Evolutionary conservation across 2,888 invertebrate species (phyloP), one percentile per base, ranked within the genome.

Genomic region (Polydrusus tereticollis): DNA sequence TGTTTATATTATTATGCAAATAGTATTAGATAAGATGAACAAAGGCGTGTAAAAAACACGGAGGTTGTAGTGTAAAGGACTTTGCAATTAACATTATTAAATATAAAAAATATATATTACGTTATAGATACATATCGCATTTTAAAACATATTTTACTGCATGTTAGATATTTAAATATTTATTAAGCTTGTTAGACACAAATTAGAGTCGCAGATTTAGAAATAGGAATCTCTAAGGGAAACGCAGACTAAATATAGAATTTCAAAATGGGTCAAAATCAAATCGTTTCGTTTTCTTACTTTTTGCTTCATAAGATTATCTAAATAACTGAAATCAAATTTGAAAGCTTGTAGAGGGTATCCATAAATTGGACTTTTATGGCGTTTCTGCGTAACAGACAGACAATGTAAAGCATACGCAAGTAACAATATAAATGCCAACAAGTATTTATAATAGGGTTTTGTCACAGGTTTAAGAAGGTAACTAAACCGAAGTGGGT

Each of bases 141-240:
- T 41, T 26, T 16, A 36, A 41, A 18, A 26, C 16, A 50, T 33
- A 23, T 36, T 68, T 43, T 65, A 60, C 60, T 52, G 33, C 59
- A 60, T 58, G 68, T 68, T 68, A 68, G 41, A 68, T 21, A 59
- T 60, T 68, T 50, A 68, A 50, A 68, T 59, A 59, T 68, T 60
- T 68, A 68, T 68, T 10, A 58, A 20, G 68, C 60, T 52, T 64
- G 63, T 23, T 52, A 38, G 52, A 20, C 21, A 41, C 14, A 20
- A 21, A 2, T 20, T 58, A 21, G 41, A 58, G 14, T 21, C 21
- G 38, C 41, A 58, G 7, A 41, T 58, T 14, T 36, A 58, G 10
- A 55, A 29, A 29, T 29, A 55, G 29, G 29, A 26, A 14, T 50
- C 50, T 26, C 2, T 1, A 12, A 29, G 14, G 36, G 18, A 33